These are phyloP conservation scores for Hesperia comma DNA, from an alignment of 2,888 invertebrate species.

Conservation along the genomic window DNA sequence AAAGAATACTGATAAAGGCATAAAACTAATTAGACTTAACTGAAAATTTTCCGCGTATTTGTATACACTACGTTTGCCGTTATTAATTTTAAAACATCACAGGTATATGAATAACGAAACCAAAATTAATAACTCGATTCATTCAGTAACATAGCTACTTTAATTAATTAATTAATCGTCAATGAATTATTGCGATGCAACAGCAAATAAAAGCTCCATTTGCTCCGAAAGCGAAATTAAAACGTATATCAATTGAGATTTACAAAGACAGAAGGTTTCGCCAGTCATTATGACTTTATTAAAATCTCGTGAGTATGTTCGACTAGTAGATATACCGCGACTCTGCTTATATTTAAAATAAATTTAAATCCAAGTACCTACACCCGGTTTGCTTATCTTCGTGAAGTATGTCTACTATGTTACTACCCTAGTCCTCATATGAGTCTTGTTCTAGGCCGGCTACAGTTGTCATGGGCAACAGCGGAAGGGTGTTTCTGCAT, in stretches of 20 bases:
- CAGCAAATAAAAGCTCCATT: slow-evolving; percentile 13
- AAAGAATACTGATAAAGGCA: background rate
- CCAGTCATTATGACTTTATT: slow-evolving; percentile 20
- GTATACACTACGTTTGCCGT: background rate
- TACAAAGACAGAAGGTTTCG: slow-evolving; percentile 19
- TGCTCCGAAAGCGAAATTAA: slow-evolving; percentile 9
- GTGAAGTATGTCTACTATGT: too few species aligned
- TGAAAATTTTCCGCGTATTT: slow-evolving; percentile 1
- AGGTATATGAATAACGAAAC: slow-evolving; percentile 5
- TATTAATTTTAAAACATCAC: slow-evolving; percentile 9
- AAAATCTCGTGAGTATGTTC: background rate
- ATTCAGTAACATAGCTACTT: slow-evolving; percentile 12
- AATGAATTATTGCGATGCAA: slow-evolving; percentile 7
- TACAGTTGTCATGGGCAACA: too few species aligned
- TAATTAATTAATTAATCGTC: slow-evolving; percentile 16
- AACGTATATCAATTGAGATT: slow-evolving; percentile 12
- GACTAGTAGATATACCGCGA: background rate
- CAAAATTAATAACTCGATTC: slow-evolving; percentile 11
- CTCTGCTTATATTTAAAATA: background rate
- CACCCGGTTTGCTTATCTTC: too few species aligned
- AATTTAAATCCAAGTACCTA: too few species aligned
- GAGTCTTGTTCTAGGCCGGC: too few species aligned
- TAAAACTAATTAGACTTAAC: slow-evolving; percentile 4
- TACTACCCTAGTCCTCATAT: too few species aligned
- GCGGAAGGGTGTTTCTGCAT: too few species aligned